phyloP scores from a whole-genome alignment of 1,140 invertebrate species.

The Philotrypesis tridentata region DNA sequence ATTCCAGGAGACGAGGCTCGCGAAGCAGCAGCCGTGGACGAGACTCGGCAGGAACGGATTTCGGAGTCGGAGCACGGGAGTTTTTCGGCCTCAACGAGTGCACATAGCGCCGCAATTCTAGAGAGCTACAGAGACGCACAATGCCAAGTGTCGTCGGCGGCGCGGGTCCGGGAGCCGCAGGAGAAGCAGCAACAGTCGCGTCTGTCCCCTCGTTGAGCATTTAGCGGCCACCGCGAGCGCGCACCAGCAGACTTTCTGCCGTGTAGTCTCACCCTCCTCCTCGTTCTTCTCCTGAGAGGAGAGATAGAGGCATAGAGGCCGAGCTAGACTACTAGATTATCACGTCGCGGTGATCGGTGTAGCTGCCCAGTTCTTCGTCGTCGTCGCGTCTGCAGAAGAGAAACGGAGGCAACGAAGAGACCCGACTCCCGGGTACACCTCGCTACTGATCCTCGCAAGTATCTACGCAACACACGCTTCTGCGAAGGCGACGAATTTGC shows the following conservation, averaged over 20 bases:
- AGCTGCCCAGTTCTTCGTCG: no score
- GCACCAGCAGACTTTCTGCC: background rate
- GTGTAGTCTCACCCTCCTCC: background rate
- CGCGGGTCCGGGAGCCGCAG: conserved; percentile 13
- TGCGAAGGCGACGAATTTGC: no score
- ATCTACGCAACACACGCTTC: no score
- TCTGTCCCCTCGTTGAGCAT: background rate
- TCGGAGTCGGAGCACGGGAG: background rate
- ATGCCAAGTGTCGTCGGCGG: conserved; percentile 43
- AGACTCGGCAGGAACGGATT: background rate
- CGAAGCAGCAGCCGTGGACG: background rate
- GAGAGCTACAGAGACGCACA: background rate
- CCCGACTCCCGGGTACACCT: no score
- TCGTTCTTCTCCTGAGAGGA: background rate
- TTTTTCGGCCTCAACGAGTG: background rate
- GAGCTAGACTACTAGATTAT: no score
- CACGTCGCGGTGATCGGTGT: no score
- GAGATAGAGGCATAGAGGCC: background rate
- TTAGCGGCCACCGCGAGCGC: conserved; percentile 40
- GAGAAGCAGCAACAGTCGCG: background rate
- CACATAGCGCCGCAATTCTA: background rate
- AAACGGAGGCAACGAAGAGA: no score
- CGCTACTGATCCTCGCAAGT: no score
- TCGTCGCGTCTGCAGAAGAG: no score
- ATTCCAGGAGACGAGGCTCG: no score